Evolutionary conservation across 2,888 invertebrate genomes (phyloP).

Genomic region (Laothoe populi): DNA sequence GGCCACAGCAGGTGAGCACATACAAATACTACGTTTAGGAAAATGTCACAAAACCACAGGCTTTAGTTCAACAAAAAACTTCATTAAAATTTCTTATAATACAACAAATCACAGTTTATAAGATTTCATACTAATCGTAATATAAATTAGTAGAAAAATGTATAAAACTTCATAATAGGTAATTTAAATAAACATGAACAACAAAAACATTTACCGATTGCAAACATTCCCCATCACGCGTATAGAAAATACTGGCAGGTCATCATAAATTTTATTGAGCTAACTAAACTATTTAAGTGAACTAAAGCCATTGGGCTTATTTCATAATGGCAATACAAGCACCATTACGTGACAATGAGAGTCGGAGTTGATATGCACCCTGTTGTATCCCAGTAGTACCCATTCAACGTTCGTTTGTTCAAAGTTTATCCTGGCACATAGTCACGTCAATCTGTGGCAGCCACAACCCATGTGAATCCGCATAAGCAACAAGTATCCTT

Average conservation of each 20-base stretch:
- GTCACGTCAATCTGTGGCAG: constrained; percentile 75
- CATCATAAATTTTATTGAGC: constrained; percentile 35
- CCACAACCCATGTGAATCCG: constrained; percentile 80
- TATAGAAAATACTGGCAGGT: constrained; percentile 38
- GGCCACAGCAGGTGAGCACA: constrained; percentile 66
- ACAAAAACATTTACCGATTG: constrained; percentile 28
- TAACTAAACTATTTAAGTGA: constrained; percentile 39
- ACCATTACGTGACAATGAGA: constrained; percentile 57
- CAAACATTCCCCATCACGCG: constrained; percentile 36
- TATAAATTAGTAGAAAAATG: constrained; percentile 44
- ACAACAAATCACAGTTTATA: constrained; percentile 40
- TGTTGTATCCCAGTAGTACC: constrained; percentile 76
- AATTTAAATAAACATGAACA: constrained; percentile 44
- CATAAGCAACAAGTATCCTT: constrained; percentile 80
- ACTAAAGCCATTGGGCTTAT: constrained; percentile 60
- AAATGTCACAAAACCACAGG: constrained; percentile 62
- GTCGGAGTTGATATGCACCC: constrained; percentile 64
- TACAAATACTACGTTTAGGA: constrained; percentile 55
- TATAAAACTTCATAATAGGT: constrained; percentile 45
- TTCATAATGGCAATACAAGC: constrained; percentile 49
- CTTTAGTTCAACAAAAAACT: constrained; percentile 53
- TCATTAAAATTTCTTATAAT: constrained; percentile 40
- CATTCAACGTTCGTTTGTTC: constrained; percentile 68
- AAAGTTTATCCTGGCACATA: constrained; percentile 56
- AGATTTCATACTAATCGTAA: constrained; percentile 44